These are phyloP conservation scores for Urocynchramus pylzowi DNA, from an alignment of 2,113 vertebrate genomes.

Conservation along the genomic window DNA sequence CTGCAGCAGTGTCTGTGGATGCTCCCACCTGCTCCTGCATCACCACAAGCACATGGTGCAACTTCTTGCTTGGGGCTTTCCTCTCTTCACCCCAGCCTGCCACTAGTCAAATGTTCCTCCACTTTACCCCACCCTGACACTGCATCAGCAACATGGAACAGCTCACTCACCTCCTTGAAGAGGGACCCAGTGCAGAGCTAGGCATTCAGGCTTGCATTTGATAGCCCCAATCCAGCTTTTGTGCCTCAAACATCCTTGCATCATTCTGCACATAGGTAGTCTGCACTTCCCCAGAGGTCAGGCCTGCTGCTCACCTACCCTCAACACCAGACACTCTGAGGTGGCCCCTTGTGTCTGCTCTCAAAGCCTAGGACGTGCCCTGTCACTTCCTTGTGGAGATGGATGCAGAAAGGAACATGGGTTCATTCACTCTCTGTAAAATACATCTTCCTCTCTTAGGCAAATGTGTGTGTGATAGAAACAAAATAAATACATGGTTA, in stretches of 20 bases:
- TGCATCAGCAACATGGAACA: neutral
- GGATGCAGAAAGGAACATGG: neutral
- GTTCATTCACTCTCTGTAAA: neutral
- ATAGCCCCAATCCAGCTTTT: neutral
- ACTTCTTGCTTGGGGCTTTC: neutral
- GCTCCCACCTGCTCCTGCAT: neutral
- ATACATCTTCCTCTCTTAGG: neutral
- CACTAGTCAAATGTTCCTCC: neutral
- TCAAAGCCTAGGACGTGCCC: neutral
- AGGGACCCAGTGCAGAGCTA: neutral
- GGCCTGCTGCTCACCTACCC: neutral
- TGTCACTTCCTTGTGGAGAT: neutral
- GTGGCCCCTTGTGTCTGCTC: fast-evolving
- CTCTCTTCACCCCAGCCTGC: neutral
- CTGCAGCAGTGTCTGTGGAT: neutral
- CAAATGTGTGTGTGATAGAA: neutral
- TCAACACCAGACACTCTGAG: neutral
- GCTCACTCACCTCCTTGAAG: neutral
- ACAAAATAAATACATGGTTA: neutral
- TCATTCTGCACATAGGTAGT: neutral
- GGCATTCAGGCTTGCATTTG: neutral
- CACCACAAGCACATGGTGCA: neutral
- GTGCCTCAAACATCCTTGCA: neutral
- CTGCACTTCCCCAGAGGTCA: neutral
- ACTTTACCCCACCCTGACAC: neutral